phyloP scores from a whole-genome alignment of 2,113 vertebrate species.

The Litocranius walleri region DNA sequence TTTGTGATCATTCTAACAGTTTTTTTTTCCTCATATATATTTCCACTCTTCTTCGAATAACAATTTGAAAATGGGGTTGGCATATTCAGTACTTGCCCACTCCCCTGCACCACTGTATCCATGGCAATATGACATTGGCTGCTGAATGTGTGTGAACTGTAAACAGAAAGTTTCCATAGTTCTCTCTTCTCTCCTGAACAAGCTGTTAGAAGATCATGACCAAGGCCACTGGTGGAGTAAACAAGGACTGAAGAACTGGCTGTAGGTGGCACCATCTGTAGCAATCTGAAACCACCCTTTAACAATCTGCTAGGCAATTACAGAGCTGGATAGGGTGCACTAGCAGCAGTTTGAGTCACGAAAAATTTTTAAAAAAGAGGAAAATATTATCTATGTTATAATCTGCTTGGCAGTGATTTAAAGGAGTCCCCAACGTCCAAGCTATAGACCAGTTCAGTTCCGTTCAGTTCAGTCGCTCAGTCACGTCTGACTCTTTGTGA shows the following conservation, averaged over 20 bases:
- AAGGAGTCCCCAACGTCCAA: not conserved
- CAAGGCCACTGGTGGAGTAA: conserved; percentile 65
- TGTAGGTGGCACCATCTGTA: conserved; percentile 77
- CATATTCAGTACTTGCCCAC: not conserved
- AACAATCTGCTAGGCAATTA: conserved; percentile 74
- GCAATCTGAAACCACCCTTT: conserved; percentile 63
- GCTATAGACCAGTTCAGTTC: not conserved
- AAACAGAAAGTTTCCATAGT: conserved; percentile 7
- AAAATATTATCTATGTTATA: not conserved
- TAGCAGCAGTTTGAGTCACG: conserved; percentile 12
- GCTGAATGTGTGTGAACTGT: not conserved
- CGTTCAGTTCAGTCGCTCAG: not conserved
- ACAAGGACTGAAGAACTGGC: conserved; percentile 64
- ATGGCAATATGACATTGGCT: conserved; percentile 1
- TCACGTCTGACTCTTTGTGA: rapidly evolving
- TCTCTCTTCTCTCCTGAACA: conserved; percentile 39
- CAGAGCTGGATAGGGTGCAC: conserved; percentile 27
- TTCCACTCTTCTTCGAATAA: not conserved
- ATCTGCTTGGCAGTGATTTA: not conserved
- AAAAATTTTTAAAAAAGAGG: not conserved
- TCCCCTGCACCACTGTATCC: not conserved
- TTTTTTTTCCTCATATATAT: not conserved
- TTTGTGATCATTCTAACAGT: not conserved
- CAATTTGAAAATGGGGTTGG: not conserved
- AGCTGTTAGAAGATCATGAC: conserved; percentile 73